Percentiles rank a stretch among this genome's conserved stretches.
phyloP scores from a whole-genome alignment of 2,113 vertebrate species.

The Telmatochromis sp. region DNA sequence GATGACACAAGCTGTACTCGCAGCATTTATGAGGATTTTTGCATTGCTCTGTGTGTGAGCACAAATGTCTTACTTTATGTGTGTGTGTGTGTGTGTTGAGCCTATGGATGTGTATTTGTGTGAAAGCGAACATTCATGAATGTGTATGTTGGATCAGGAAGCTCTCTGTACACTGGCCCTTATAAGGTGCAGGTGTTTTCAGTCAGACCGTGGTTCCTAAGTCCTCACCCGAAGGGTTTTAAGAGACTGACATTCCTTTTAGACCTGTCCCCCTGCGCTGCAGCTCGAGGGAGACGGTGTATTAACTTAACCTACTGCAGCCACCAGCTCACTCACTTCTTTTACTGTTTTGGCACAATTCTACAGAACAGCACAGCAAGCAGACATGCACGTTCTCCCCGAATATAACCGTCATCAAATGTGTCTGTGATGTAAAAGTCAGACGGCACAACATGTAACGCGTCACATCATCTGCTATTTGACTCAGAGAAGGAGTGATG shows the following conservation, averaged over 20 bases:
- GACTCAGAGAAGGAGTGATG: neutral
- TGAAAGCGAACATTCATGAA: constrained; percentile 53
- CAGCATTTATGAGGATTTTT: neutral
- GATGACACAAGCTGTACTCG: constrained; percentile 31
- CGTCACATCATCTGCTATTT: neutral
- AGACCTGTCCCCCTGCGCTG: constrained; percentile 29
- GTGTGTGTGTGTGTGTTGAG: neutral
- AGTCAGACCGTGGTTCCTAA: constrained; percentile 59
- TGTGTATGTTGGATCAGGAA: constrained; percentile 58
- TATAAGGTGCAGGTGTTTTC: constrained; percentile 66
- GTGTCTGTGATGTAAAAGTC: neutral
- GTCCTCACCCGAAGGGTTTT: constrained; percentile 50
- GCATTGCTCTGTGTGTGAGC: neutral
- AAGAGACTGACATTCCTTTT: constrained; percentile 59
- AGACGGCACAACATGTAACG: neutral
- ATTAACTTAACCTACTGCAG: constrained; percentile 5
- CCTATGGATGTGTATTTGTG: constrained; percentile 32
- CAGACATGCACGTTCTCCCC: neutral
- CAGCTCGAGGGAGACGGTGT: neutral
- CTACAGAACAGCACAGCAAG: neutral
- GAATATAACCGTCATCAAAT: neutral
- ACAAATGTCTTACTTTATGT: neutral
- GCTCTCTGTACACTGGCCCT: constrained; percentile 29
- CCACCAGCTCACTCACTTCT: constrained; percentile 7
- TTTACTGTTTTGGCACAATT: neutral